These are phyloP conservation scores for Chlorospingus semifuscus DNA, from an alignment of 2,797 vertebrate species.

Conservation along the genomic window DNA sequence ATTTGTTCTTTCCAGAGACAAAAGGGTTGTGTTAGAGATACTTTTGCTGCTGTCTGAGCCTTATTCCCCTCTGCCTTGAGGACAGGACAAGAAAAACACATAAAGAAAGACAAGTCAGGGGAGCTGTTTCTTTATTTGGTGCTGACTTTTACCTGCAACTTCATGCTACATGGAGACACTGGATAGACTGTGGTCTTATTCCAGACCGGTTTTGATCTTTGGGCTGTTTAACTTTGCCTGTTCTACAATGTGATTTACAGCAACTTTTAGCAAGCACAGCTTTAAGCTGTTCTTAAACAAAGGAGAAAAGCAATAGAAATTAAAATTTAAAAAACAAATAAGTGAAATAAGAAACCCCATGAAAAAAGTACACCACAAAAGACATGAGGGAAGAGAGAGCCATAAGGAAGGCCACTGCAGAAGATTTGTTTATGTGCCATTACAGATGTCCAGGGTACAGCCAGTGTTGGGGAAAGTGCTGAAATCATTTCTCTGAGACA, in stretches of 20 bases:
- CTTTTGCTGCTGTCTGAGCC: not conserved
- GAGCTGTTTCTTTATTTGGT: not conserved
- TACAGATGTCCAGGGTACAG: not conserved
- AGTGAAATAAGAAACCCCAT: not conserved
- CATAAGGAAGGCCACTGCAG: not conserved
- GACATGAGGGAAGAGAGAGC: not conserved
- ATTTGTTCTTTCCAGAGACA: not conserved
- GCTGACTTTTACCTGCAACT: not conserved
- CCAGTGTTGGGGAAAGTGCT: accelerated
- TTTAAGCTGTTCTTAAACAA: not conserved
- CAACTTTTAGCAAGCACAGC: not conserved
- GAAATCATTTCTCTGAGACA: not conserved
- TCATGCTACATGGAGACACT: not conserved
- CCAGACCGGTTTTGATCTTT: not conserved
- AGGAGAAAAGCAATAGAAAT: not conserved
- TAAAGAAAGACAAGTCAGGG: not conserved
- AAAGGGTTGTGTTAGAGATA: not conserved
- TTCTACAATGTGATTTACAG: not conserved
- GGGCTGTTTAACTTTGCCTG: not conserved
- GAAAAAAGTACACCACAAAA: not conserved
- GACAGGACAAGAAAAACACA: not conserved
- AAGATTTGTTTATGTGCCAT: not conserved
- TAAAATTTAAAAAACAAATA: not conserved
- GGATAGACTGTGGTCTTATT: not conserved
- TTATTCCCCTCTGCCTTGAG: not conserved